Conservation (phyloP, 2,113 vertebrate genomes). For the Pyxicephalus adspersus region DNA sequence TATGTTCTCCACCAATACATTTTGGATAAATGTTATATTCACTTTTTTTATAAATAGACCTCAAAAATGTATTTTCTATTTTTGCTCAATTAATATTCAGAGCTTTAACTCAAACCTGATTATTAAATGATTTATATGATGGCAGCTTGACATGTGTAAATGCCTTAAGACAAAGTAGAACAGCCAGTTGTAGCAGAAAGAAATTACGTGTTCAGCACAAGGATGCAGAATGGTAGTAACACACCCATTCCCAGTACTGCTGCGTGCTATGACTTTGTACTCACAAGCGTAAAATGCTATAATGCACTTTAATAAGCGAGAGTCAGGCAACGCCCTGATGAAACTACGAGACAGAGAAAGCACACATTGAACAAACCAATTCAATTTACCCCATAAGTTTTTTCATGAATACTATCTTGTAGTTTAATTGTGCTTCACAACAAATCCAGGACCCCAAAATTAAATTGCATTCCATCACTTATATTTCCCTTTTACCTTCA, state of each 20-base stretch:
- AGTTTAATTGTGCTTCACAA: too few species aligned
- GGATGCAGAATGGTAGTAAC: constrained; percentile 25
- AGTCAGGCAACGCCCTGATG: constrained; percentile 23
- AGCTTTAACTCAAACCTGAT: neutral
- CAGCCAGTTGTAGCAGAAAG: constrained; percentile 10
- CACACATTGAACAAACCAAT: neutral
- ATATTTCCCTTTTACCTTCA: too few species aligned
- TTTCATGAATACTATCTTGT: too few species aligned
- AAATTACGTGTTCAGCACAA: constrained; percentile 4
- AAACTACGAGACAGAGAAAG: neutral
- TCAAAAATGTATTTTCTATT: too few species aligned
- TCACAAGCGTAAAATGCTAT: constrained; percentile 17
- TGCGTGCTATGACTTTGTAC: constrained; percentile 35
- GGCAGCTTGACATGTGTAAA: constrained; percentile 7
- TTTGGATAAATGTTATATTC: too few species aligned
- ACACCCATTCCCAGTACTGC: constrained; percentile 37
- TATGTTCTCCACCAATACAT: too few species aligned
- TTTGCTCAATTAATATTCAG: neutral
- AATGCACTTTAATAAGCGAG: neutral
- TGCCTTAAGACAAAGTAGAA: constrained; percentile 21
- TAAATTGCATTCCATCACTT: too few species aligned
- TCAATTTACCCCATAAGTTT: too few species aligned
- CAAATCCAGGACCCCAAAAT: too few species aligned
- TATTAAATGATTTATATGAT: neutral
- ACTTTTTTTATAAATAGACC: too few species aligned